phyloP scores from a whole-genome alignment of 2,113 vertebrate genomes.

The Poeciliopsis occidentalis region DNA sequence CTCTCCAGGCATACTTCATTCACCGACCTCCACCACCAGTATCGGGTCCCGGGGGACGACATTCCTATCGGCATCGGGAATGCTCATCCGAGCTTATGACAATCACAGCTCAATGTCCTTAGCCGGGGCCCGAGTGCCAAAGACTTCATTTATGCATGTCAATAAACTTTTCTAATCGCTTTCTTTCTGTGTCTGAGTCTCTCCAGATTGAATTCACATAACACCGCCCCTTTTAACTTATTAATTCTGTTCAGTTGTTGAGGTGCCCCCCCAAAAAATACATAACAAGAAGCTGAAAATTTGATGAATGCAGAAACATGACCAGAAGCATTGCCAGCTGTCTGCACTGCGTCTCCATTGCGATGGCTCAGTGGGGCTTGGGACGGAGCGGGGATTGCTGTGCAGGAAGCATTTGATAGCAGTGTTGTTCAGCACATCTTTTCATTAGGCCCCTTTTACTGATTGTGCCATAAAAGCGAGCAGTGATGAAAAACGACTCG shows the following conservation, averaged over 20 bases:
- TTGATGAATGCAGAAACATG: not conserved
- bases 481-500: constrained; percentile 26
- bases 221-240: not conserved
- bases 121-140: too few species aligned
- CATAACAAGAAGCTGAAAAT: not conserved
- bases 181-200: too few species aligned
- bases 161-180: too few species aligned
- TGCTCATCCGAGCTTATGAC: too few species aligned
- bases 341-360: not conserved
- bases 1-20: too few species aligned
- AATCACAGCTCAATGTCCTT: too few species aligned
- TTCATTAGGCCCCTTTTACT: constrained; percentile 41
- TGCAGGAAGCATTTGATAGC: constrained; percentile 39
- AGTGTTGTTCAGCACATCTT: constrained; percentile 28
- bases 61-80: too few species aligned
- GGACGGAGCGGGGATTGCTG: constrained; percentile 13
- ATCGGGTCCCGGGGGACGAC: too few species aligned
- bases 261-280: not conserved
- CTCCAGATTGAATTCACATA: too few species aligned
- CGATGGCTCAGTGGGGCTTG: not conserved
- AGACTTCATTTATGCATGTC: too few species aligned
- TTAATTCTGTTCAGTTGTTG: not conserved
- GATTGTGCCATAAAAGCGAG: constrained; percentile 27
- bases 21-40: too few species aligned
- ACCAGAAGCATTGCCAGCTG: not conserved